Conservation (phyloP, 2,797 vertebrate genomes). For the Rachycentron canadum region DNA sequence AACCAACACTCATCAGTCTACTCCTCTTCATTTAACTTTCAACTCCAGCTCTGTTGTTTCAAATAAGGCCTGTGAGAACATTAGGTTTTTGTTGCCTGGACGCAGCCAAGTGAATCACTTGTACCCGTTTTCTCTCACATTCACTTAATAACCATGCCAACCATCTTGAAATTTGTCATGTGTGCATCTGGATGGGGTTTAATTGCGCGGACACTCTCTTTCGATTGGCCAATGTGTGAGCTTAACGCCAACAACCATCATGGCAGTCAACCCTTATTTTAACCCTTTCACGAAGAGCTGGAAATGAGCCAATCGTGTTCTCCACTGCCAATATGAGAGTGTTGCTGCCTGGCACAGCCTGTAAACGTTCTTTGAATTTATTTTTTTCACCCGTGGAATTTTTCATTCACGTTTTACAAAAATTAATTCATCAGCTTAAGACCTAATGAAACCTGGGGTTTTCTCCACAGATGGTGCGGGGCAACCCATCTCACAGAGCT, state of each 20-base stretch:
- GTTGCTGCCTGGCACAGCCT: neutral
- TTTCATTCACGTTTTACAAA: constrained; percentile 32
- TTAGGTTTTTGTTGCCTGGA: neutral
- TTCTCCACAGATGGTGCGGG: constrained; percentile 30
- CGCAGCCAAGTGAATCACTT: neutral
- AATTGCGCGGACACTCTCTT: constrained; percentile 33
- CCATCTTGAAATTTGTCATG: constrained; percentile 1
- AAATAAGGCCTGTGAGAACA: neutral
- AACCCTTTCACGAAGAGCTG: constrained; percentile 39
- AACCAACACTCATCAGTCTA: constrained; percentile 11
- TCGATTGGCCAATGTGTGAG: constrained; percentile 15
- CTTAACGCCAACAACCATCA: constrained; percentile 4
- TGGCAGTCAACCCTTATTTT: neutral
- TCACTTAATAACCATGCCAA: constrained; percentile 40
- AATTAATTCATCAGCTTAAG: constrained; percentile 44
- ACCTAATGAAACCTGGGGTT: constrained; percentile 11
- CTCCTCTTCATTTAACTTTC: constrained; percentile 42
- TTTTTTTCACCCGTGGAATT: neutral
- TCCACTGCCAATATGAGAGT: neutral
- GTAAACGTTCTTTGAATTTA: neutral
- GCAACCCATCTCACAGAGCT: constrained; percentile 17
- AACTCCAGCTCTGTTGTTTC: constrained; percentile 13
- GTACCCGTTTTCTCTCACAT: neutral
- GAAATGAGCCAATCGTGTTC: neutral
- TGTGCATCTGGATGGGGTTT: constrained; percentile 1